Evolutionary conservation across 1,140 invertebrate genomes (phyloP), one percentile per base, ranked within the genome.

Genomic region (Agrilus planipennis): DNA sequence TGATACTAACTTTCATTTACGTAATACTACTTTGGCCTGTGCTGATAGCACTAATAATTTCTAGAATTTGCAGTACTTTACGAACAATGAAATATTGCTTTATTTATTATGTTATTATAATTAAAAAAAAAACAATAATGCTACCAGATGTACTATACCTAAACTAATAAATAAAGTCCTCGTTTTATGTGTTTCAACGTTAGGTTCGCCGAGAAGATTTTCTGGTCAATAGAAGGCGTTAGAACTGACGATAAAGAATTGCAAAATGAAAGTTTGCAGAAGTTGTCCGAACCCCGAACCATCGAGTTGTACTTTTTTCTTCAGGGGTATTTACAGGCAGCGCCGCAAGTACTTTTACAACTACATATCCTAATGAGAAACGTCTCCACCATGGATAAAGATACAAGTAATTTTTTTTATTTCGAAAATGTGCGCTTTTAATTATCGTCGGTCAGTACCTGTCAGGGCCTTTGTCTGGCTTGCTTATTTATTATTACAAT

Each of bases 311-410:
- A 82, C 53, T 69, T 79, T 40, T 77, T 83, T 42, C 62, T 83
- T 12, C 80, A 84, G 58, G 73, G 79, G n/a, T 84, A 78, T 62
- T 67, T 80, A 17, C 80, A 84, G 56, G 72, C 77, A 4, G 75
- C 76, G 6, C 80, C 80, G 0, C 75, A 81, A 56, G 74, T 79
- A 7, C 59, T 83, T 17, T 64, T 83, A 14, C 76, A 79, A 50
- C 56, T 71, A 2, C 68, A 75, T 49, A 58, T 76, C 34, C 52
- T 77, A 36, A 69, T 77, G 27, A 52, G 57, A 28, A 59, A 73
- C 43, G 62, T 61, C 38, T 35, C 55, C n/a, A 55, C 55, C 16
- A 41, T 48, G 9, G 47, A 56, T 31, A 31, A 40, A 36, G 37
- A 58, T 40, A 60, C 57, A 48, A 44, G 58, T 61, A 49, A 48